phyloP scores from a whole-genome alignment of 2,113 vertebrate species.

The Mirounga angustirostris region DNA sequence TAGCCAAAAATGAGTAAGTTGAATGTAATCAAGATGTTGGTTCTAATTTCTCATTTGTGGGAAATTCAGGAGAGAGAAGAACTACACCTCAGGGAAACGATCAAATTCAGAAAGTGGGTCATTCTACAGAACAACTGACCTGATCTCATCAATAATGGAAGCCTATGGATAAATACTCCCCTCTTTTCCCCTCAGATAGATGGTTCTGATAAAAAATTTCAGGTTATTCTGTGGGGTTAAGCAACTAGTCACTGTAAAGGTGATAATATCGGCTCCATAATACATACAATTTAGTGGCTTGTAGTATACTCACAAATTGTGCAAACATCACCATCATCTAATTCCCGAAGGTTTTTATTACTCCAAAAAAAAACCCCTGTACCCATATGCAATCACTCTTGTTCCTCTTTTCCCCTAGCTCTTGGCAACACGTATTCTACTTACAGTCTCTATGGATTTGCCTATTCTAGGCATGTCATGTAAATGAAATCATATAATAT shows the following conservation, averaged over 20 bases:
- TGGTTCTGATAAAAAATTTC: not conserved
- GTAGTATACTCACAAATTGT: not conserved
- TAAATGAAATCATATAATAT: not conserved
- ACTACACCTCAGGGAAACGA: not conserved
- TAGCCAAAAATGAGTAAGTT: not conserved
- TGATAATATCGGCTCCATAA: not conserved
- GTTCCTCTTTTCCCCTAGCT: not conserved
- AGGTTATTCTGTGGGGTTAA: not conserved
- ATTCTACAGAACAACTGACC: not conserved
- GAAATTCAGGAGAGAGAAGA: not conserved
- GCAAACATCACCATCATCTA: too few species aligned
- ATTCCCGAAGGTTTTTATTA: not conserved
- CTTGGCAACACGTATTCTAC: not conserved
- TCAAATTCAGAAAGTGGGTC: not conserved
- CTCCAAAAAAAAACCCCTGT: not conserved
- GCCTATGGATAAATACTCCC: not conserved
- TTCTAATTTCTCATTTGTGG: not conserved
- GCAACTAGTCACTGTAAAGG: not conserved
- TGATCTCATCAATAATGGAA: not conserved
- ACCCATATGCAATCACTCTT: not conserved
- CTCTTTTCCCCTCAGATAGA: too few species aligned
- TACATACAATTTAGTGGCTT: not conserved
- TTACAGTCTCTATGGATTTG: not conserved
- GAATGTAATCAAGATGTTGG: slow-evolving; percentile 3
- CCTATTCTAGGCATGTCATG: not conserved